Evolutionary conservation across 2,888 invertebrate species (phyloP).

Genomic region (Ochropleura plecta): DNA sequence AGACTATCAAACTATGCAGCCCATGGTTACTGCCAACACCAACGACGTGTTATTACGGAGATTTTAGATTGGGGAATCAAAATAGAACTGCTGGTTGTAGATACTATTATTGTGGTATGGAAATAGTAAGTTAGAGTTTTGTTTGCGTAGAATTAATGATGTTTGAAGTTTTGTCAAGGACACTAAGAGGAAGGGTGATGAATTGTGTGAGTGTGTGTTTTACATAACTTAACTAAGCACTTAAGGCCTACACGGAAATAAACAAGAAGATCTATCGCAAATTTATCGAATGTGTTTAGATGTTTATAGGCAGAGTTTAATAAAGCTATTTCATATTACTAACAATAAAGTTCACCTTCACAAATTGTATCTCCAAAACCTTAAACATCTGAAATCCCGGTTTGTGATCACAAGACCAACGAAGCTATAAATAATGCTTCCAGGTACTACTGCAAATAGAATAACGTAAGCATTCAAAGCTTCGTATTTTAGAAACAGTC

Average conservation of each 20-base stretch:
- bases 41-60: neutral
- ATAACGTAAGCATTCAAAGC: conserved; percentile 27
- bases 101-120: neutral
- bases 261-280: neutral
- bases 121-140: neutral
- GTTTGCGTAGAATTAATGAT: neutral
- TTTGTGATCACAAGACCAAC: conserved; percentile 22
- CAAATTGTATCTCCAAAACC: neutral
- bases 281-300: neutral
- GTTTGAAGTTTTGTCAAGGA: neutral
- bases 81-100: conserved; percentile 16
- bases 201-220: neutral
- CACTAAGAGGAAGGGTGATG: neutral
- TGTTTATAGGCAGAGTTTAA: neutral
- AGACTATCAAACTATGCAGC: conserved; percentile 42
- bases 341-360: neutral
- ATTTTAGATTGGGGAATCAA: conserved; percentile 15
- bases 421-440: conserved; percentile 20
- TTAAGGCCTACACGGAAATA: too few relatives aligned
- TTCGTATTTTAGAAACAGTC: conserved; percentile 36
- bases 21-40: conserved; percentile 34
- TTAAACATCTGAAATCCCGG: conserved; percentile 18
- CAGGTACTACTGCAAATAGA: conserved; percentile 41
- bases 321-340: neutral
- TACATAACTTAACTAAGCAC: neutral